These are phyloP conservation scores for Aegithalos caudatus DNA, from an alignment of 2,113 vertebrate genomes.

Conservation along the genomic window DNA sequence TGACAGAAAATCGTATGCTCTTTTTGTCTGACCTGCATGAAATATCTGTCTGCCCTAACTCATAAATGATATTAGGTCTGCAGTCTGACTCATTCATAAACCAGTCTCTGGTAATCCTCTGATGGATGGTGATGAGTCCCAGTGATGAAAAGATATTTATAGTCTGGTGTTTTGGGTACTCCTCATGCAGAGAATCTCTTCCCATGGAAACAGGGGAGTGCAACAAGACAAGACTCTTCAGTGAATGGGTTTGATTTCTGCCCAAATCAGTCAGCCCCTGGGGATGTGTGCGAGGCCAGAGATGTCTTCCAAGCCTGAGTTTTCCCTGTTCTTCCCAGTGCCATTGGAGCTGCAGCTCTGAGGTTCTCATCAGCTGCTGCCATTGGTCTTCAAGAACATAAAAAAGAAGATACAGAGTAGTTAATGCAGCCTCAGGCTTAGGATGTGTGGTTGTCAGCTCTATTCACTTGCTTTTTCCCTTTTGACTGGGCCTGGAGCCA, in stretches of 20 bases:
- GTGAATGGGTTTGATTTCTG: background rate
- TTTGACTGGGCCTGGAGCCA: background rate
- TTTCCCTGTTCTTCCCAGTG: background rate
- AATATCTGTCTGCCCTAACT: conserved; percentile 31
- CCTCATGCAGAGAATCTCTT: background rate
- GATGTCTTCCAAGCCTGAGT: background rate
- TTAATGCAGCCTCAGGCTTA: background rate
- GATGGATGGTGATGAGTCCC: background rate
- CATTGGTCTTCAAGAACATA: background rate
- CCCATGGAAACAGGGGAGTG: background rate
- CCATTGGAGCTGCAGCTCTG: background rate
- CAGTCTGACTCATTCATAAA: conserved; percentile 14
- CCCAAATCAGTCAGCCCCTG: background rate
- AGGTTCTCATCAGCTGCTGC: background rate
- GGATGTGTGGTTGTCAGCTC: background rate
- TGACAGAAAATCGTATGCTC: conserved; percentile 56
- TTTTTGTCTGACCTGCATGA: conserved; percentile 37
- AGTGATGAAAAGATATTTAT: background rate
- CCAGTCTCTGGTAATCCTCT: background rate
- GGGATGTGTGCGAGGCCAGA: background rate
- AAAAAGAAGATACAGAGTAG: background rate
- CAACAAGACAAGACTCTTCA: background rate
- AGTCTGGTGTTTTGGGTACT: background rate
- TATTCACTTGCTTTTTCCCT: background rate
- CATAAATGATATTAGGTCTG: background rate